Conservation (phyloP, 2,888 invertebrate genomes). For the Polydrusus pterygomalis region DNA sequence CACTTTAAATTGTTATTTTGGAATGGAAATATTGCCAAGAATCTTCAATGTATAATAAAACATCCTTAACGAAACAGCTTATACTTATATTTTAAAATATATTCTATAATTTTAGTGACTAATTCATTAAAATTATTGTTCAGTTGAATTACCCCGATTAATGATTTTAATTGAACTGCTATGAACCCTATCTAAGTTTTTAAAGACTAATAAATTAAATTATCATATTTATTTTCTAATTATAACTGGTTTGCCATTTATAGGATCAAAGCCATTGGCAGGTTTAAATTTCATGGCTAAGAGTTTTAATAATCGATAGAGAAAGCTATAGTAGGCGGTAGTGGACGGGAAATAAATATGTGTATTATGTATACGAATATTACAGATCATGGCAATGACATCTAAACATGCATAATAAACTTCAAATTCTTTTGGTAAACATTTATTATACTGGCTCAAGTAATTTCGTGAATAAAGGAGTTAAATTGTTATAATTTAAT, state of each 20-base stretch:
- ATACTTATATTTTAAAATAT: no score
- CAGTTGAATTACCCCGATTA: neutral
- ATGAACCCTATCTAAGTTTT: neutral
- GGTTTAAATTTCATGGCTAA: slow-evolving; percentile 2
- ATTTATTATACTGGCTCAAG: no score
- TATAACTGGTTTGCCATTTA: slow-evolving; percentile 3
- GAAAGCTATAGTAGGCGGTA: slow-evolving; percentile 5
- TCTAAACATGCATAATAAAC: neutral
- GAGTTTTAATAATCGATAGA: slow-evolving; percentile 4
- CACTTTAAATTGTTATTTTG: no score
- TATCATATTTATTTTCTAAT: neutral
- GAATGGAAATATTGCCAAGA: no score
- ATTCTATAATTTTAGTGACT: no score
- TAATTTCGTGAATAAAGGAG: no score
- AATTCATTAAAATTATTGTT: no score
- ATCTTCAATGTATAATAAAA: no score
- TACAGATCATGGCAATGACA: slow-evolving; percentile 14
- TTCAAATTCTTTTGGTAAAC: no score
- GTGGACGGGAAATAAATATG: neutral
- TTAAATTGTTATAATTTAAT: no score
- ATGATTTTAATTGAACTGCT: neutral
- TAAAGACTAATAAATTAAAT: neutral
- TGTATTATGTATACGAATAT: slow-evolving; percentile 11
- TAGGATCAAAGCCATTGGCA: neutral
- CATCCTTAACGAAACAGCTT: no score